Evolutionary conservation across 2,113 vertebrate species (phyloP).

Genomic region (Chaetodon auriga): DNA sequence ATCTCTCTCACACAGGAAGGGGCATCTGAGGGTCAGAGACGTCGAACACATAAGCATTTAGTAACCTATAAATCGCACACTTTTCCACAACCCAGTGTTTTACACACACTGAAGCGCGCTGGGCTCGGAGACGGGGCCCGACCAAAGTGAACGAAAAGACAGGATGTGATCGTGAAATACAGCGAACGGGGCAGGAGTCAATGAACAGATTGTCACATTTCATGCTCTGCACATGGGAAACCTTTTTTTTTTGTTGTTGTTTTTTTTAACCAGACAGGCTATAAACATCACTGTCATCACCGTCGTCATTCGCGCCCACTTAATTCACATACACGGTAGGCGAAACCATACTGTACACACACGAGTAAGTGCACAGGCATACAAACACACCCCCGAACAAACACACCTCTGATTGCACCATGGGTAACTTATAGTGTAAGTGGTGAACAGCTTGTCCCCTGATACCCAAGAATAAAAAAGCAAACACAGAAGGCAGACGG

Average conservation of each 20-base stretch:
- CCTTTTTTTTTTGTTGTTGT: constrained; percentile 30
- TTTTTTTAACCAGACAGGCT: constrained; percentile 58
- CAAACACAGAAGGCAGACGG: constrained; percentile 53
- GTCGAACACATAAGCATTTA: constrained; percentile 69
- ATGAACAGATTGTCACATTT: constrained; percentile 74
- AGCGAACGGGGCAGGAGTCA: constrained; percentile 46
- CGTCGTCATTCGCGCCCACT: constrained; percentile 57
- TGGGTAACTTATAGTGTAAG: constrained; percentile 38
- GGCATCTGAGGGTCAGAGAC: constrained; percentile 38
- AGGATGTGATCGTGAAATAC: constrained; percentile 9
- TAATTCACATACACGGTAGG: constrained; percentile 55
- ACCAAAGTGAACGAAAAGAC: constrained; percentile 40
- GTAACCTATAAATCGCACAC: constrained; percentile 50
- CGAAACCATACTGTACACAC: constrained; percentile 55
- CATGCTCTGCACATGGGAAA: constrained; percentile 67
- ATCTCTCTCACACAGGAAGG: constrained; percentile 56
- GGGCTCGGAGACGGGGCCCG: background rate
- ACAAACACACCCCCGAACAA: constrained; percentile 41
- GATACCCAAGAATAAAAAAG: constrained; percentile 52
- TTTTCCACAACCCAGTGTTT: constrained; percentile 48
- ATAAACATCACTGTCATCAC: constrained; percentile 43
- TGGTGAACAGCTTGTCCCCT: constrained; percentile 51
- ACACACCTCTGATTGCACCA: constrained; percentile 48
- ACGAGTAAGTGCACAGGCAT: constrained; percentile 30
- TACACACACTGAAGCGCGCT: constrained; percentile 45